Percentiles rank a stretch among this genome's conserved stretches.
phyloP scores from a whole-genome alignment of 2,797 vertebrate species.

The Amblyraja radiata region DNA sequence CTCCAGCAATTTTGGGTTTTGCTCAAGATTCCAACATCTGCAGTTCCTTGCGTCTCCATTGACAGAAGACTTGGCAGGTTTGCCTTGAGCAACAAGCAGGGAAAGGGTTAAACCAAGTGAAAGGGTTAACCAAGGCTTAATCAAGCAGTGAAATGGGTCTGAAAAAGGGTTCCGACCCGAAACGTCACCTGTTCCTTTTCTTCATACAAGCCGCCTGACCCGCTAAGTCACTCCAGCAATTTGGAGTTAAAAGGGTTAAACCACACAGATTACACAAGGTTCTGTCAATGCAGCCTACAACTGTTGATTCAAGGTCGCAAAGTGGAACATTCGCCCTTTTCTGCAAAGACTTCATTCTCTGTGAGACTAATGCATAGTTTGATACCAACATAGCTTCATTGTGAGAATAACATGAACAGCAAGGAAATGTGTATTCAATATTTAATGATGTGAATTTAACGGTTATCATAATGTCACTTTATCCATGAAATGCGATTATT shows the following conservation, averaged over 20 bases:
- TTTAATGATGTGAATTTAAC: conserved; percentile 33
- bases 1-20: no score
- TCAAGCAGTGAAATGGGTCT: no score
- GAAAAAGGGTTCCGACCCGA: no score
- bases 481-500: conserved; percentile 31
- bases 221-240: no score
- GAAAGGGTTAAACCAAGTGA: neutral
- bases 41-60: no score
- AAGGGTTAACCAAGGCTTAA: no score
- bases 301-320: conserved; percentile 25
- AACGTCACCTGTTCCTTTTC: no score
- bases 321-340: conserved; percentile 26
- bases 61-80: neutral
- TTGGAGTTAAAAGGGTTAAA: neutral
- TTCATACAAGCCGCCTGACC: no score
- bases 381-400: neutral
- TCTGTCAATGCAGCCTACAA: neutral
- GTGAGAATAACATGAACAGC: conserved; percentile 19
- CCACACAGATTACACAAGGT: conserved; percentile 4
- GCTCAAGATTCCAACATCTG: no score
- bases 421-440: conserved; percentile 27
- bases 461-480: conserved; percentile 35
- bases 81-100: neutral
- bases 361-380: neutral
- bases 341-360: conserved; percentile 8